These are phyloP conservation scores for Drosophila koepferae DNA, from an alignment of 2,888 invertebrate genomes.

Conservation along the genomic window DNA sequence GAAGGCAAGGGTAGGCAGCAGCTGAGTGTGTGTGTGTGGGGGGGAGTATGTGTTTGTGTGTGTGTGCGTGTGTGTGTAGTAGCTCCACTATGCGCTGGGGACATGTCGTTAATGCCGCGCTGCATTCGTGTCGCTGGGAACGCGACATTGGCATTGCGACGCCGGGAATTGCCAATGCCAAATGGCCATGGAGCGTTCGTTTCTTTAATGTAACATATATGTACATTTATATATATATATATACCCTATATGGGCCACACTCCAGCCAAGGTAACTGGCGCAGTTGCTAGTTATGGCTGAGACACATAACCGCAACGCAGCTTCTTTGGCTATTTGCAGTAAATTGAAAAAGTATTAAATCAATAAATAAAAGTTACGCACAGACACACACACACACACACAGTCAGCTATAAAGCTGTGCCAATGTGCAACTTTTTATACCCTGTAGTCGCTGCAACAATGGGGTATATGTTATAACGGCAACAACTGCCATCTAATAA, in stretches of 20 bases:
- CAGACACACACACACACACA: conserved; percentile 33
- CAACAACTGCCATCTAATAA: not conserved
- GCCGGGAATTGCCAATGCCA: conserved; percentile 45
- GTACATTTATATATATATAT: not conserved
- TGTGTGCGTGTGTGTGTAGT: not conserved
- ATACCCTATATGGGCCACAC: not conserved
- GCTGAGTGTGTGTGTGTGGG: not conserved
- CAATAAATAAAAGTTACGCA: conserved; percentile 76
- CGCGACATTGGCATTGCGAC: conserved; percentile 45
- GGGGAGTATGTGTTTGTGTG: not conserved
- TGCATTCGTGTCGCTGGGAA: conserved; percentile 53
- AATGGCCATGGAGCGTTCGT: conserved; percentile 50
- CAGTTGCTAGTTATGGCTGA: conserved; percentile 64
- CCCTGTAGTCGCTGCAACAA: not conserved
- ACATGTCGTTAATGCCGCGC: conserved; percentile 62
- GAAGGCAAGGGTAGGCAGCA: not conserved
- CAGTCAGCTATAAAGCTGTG: conserved; percentile 16
- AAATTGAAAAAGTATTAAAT: conserved; percentile 79
- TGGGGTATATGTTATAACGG: not conserved
- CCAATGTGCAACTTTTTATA: conserved; percentile 13
- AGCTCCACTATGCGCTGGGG: conserved; percentile 38
- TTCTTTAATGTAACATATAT: conserved; percentile 41
- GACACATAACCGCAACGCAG: conserved; percentile 38
- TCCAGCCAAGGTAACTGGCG: conserved; percentile 18
- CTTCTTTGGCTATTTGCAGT: conserved; percentile 77